phyloP scores from a whole-genome alignment of 2,113 vertebrate species.

The Taxidea taxus region DNA sequence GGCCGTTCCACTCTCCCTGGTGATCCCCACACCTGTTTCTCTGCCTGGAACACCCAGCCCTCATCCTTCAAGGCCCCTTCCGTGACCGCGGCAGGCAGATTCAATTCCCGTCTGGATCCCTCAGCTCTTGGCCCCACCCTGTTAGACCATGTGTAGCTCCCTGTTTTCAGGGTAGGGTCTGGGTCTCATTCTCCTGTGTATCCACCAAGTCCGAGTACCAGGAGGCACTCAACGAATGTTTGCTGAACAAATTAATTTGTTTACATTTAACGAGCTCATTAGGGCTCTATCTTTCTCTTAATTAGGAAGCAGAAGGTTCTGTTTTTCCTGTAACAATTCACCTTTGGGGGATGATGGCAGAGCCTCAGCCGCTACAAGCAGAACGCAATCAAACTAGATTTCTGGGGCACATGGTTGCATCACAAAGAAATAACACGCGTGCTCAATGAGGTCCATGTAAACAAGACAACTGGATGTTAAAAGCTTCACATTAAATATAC shows the following conservation, averaged over 20 bases:
- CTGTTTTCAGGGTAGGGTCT: background rate
- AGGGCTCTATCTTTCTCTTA: background rate
- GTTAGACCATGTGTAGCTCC: background rate
- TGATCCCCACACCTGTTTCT: background rate
- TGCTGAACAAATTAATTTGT: constrained; percentile 29
- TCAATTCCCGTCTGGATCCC: background rate
- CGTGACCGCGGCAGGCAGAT: background rate
- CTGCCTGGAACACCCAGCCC: background rate
- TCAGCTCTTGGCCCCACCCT: fast-evolving
- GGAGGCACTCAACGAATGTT: background rate
- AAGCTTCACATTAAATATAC: constrained; percentile 15
- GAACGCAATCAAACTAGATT: background rate
- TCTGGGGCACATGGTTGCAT: background rate
- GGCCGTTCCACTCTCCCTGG: background rate
- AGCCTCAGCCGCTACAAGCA: background rate
- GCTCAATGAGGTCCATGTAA: background rate
- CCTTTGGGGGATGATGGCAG: background rate
- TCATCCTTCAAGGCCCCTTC: background rate
- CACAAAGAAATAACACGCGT: background rate
- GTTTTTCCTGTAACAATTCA: background rate
- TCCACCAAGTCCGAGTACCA: background rate
- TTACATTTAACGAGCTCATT: constrained; percentile 33
- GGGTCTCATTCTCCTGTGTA: background rate
- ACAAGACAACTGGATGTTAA: background rate
- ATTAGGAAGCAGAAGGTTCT: background rate